Evolutionary conservation across 2,797 vertebrate species (phyloP).

Genomic region (Paratrypauchen microcephalus): DNA sequence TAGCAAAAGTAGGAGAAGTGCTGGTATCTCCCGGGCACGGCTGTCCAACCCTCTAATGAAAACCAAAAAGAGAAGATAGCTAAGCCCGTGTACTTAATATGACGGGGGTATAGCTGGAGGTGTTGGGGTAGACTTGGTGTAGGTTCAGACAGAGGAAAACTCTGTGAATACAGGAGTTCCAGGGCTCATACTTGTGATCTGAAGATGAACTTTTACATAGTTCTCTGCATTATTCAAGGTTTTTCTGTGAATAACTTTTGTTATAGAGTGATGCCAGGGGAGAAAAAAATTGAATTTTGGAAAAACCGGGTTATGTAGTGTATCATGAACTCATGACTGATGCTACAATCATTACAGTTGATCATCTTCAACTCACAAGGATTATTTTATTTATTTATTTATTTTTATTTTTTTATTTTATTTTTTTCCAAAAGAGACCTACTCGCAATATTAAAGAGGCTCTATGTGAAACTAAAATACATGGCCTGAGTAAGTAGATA

Average conservation of each 20-base stretch:
- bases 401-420: too few species aligned
- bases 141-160: slow-evolving; percentile 29
- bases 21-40: slow-evolving; percentile 46
- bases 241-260: slow-evolving; percentile 17
- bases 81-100: slow-evolving; percentile 28
- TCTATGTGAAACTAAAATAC: too few species aligned
- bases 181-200: slow-evolving; percentile 23
- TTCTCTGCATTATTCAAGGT: slow-evolving; percentile 33
- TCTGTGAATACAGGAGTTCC: slow-evolving; percentile 25
- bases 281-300: neutral
- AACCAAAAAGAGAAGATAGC: slow-evolving; percentile 42
- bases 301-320: too few species aligned
- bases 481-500: too few species aligned
- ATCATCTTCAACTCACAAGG: neutral
- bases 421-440: neutral
- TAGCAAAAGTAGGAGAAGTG: slow-evolving; percentile 56
- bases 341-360: neutral
- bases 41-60: slow-evolving; percentile 53
- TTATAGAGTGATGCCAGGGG: neutral
- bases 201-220: slow-evolving; percentile 35
- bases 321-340: neutral
- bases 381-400: too few species aligned
- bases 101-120: slow-evolving; percentile 1
- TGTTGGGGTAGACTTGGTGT: slow-evolving; percentile 34
- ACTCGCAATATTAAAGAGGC: too few species aligned